Evolutionary conservation across 1,140 invertebrate genomes (phyloP).

Genomic region (Aporrectodea caliginosa): DNA sequence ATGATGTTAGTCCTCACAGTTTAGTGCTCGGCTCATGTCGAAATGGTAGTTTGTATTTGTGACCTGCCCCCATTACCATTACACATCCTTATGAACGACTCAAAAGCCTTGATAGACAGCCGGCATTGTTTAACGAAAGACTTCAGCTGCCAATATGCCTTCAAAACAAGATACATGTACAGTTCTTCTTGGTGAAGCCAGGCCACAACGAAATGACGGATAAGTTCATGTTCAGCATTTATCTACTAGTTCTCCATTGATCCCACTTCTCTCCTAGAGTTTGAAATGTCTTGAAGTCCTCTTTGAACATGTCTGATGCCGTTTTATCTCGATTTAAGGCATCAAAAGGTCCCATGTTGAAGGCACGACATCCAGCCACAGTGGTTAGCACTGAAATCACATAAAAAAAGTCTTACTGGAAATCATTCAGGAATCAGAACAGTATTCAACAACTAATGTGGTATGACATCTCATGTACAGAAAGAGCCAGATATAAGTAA

Average conservation of each 20-base stretch:
- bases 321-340: background rate
- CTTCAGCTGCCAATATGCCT: background rate
- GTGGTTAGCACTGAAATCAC: background rate
- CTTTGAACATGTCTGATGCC: background rate
- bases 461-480: background rate
- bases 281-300: background rate
- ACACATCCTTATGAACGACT: no score
- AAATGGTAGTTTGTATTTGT: no score
- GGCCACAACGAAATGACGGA: background rate
- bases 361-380: background rate
- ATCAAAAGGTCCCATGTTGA: background rate
- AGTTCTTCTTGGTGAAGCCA: background rate
- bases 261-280: background rate
- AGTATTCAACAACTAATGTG: background rate
- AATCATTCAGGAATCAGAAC: no score
- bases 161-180: background rate
- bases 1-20: no score
- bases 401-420: no score
- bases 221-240: background rate
- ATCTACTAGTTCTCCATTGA: background rate
- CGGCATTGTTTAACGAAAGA: background rate
- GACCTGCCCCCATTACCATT: no score
- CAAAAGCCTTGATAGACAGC: no score
- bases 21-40: no score
- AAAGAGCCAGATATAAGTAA: background rate